Conservation (phyloP, 1,140 invertebrate genomes). For the Sitobion miscanthi region DNA sequence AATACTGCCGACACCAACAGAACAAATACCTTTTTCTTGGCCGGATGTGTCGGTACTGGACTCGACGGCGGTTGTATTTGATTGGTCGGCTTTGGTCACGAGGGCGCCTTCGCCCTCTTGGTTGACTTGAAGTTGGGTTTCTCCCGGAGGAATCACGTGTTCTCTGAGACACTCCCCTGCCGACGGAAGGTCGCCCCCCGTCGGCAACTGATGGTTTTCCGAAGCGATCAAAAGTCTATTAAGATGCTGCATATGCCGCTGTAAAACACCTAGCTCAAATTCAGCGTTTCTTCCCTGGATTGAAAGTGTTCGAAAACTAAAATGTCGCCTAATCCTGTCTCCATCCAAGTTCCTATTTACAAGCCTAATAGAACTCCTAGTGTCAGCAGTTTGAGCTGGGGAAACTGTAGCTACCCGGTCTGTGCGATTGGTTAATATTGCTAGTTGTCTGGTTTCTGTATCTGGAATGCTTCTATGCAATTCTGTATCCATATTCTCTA, state of each 20-base stretch:
- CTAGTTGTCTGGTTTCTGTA: too few species aligned
- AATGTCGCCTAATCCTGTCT: too few species aligned
- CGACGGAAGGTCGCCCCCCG: too few species aligned
- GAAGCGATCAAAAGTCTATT: neutral
- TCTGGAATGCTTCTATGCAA: too few species aligned
- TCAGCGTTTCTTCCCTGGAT: too few species aligned
- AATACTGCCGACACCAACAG: neutral
- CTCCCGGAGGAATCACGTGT: neutral
- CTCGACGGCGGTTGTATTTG: neutral
- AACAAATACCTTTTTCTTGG: neutral
- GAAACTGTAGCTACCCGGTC: neutral
- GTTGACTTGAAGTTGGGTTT: neutral
- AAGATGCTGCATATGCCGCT: neutral
- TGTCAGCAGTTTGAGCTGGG: neutral
- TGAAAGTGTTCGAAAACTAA: too few species aligned
- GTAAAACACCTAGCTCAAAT: too few species aligned
- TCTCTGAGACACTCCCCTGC: accelerated
- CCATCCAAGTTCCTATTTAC: neutral
- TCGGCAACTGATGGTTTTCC: neutral
- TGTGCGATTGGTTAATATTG: too few species aligned
- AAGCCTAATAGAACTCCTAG: neutral
- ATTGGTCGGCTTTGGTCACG: neutral
- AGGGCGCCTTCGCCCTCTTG: neutral
- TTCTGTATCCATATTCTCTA: too few species aligned
- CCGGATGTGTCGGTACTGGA: neutral